Percentiles rank a stretch among this genome's conserved stretches.
Conservation (phyloP, 2,113 vertebrate genomes). For the Epinephelus moara region DNA sequence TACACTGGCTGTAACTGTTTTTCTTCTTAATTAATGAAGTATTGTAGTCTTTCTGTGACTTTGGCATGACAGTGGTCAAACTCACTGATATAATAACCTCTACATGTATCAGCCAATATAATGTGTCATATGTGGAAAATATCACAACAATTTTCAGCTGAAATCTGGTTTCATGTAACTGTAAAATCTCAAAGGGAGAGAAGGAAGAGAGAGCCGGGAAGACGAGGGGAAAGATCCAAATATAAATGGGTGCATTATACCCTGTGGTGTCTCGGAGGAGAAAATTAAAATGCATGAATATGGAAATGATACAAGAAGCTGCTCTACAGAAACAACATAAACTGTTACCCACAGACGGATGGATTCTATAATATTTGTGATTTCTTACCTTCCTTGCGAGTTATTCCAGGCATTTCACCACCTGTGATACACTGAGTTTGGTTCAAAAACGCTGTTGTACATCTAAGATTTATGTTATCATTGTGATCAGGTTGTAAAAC, state of each 20-base stretch:
- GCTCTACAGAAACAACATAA: neutral
- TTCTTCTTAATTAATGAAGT: too few species aligned
- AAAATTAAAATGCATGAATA: slow-evolving; percentile 52
- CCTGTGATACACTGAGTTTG: neutral
- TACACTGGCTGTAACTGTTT: neutral
- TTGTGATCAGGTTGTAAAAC: neutral
- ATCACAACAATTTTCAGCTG: neutral
- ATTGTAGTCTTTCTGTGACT: too few species aligned
- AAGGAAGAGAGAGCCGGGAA: neutral
- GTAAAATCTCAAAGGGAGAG: neutral
- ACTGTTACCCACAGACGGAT: neutral
- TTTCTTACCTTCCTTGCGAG: neutral
- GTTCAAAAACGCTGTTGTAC: neutral
- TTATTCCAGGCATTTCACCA: too few species aligned
- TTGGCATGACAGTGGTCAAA: neutral
- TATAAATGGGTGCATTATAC: slow-evolving; percentile 18
- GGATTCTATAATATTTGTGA: neutral
- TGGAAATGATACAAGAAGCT: slow-evolving; percentile 35
- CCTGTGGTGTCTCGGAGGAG: neutral
- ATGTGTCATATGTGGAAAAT: too few species aligned
- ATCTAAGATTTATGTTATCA: neutral
- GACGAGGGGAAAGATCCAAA: slow-evolving; percentile 11
- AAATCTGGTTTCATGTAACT: slow-evolving; percentile 3
- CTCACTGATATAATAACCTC: neutral
- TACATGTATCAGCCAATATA: neutral